phyloP scores from a whole-genome alignment of 2,888 invertebrate species.

The Drosophila paramelanica region DNA sequence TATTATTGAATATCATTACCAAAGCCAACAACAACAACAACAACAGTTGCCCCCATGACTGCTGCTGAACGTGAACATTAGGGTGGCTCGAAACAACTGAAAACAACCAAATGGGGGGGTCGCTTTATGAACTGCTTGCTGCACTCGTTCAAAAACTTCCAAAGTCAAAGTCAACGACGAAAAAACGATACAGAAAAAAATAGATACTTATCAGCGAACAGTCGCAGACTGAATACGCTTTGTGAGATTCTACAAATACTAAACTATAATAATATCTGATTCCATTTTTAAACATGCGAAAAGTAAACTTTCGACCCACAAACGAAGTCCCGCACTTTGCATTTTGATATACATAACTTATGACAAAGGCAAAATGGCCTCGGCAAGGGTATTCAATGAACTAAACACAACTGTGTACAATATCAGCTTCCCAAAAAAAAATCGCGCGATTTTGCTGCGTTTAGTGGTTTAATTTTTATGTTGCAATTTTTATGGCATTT shows the following conservation, averaged over 20 bases:
- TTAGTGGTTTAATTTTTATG: conserved; percentile 80
- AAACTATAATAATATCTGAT: too few species aligned
- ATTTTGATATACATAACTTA: too few species aligned
- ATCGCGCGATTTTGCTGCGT: conserved; percentile 62
- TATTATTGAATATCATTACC: conserved; percentile 79
- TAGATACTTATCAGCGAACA: not conserved
- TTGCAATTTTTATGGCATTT: conserved; percentile 69
- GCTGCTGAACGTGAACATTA: conserved; percentile 38
- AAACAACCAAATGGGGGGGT: conserved; percentile 52
- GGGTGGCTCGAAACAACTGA: conserved; percentile 44
- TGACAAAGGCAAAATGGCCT: too few species aligned
- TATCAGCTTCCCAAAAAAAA: conserved; percentile 43
- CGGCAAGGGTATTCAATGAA: conserved; percentile 4
- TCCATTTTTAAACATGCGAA: too few species aligned
- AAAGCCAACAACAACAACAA: conserved; percentile 5
- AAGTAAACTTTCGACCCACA: too few species aligned
- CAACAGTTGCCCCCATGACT: conserved; percentile 17
- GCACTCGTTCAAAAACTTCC: conserved; percentile 30
- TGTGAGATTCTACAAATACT: too few species aligned
- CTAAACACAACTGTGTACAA: conserved; percentile 31
- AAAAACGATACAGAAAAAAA: not conserved
- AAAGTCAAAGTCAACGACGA: conserved; percentile 56
- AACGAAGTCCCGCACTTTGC: too few species aligned
- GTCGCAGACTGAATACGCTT: conserved; percentile 5
- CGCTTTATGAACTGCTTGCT: conserved; percentile 52